These are phyloP conservation scores for Denticeps clupeoides DNA, from an alignment of 2,797 vertebrate species.

Conservation along the genomic window DNA sequence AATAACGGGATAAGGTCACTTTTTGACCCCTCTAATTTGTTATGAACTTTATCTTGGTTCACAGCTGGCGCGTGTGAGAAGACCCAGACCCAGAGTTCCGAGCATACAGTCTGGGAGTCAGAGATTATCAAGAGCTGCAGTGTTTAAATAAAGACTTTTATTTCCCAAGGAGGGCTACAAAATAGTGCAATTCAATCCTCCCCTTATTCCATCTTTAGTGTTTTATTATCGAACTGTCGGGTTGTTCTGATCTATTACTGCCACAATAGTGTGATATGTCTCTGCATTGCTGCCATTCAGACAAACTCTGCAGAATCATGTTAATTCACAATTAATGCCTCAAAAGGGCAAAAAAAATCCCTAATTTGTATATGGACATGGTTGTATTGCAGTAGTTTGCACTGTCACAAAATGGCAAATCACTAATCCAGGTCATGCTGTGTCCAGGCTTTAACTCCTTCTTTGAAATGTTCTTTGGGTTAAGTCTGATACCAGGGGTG, in stretches of 20 bases:
- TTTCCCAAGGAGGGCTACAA: constrained; percentile 9
- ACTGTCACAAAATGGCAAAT: background rate
- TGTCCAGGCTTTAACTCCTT: background rate
- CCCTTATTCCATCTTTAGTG: too few relatives aligned
- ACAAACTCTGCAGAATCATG: too few relatives aligned
- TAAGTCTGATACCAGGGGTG: background rate
- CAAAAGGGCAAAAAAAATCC: background rate
- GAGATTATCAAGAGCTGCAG: constrained; percentile 19
- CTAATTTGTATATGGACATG: background rate
- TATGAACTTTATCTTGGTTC: constrained; percentile 26
- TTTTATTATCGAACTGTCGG: too few relatives aligned
- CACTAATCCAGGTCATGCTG: background rate
- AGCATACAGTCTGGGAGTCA: too few relatives aligned
- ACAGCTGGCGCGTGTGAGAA: constrained; percentile 35
- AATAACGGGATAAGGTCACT: constrained; percentile 19
- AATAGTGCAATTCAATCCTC: too few relatives aligned
- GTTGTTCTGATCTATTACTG: too few relatives aligned
- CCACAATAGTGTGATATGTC: too few relatives aligned
- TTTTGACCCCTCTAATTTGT: constrained; percentile 25
- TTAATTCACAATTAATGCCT: too few relatives aligned
- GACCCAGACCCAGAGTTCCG: too few relatives aligned
- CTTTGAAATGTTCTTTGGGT: constrained; percentile 4
- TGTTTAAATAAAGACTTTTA: constrained; percentile 18
- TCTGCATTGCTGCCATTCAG: too few relatives aligned
- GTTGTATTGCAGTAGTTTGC: too few relatives aligned